These are phyloP conservation scores for Pachliopta kotzebuea DNA, from an alignment of 2,888 invertebrate genomes.

Conservation along the genomic window DNA sequence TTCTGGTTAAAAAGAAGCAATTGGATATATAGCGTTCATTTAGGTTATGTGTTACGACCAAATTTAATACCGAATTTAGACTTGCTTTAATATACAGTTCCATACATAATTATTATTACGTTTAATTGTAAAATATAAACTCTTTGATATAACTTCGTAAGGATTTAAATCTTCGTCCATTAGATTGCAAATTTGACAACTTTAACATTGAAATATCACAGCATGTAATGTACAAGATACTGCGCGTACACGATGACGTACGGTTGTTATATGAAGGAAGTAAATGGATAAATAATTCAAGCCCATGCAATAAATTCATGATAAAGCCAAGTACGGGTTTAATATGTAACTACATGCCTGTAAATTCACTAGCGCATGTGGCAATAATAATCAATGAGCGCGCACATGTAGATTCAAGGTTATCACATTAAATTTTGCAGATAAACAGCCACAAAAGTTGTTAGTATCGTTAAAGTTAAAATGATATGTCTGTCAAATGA, in stretches of 20 bases:
- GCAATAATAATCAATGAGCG: constrained; percentile 10
- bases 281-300: constrained; percentile 19
- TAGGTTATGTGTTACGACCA: too few species aligned
- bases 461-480: constrained; percentile 1
- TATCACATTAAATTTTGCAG: constrained; percentile 11
- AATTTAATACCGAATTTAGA: too few species aligned
- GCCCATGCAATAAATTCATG: constrained; percentile 15
- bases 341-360: constrained; percentile 18
- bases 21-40: too few species aligned
- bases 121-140: background rate
- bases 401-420: constrained; percentile 13
- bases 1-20: too few species aligned
- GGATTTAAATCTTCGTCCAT: background rate
- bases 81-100: too few species aligned
- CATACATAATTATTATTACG: background rate
- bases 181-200: background rate
- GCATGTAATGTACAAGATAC: constrained; percentile 5
- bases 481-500: background rate
- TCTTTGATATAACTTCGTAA: background rate
- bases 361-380: constrained; percentile 13
- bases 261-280: constrained; percentile 12
- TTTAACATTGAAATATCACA: too few species aligned
- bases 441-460: background rate
- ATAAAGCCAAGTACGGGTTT: constrained; percentile 17
- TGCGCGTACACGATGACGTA: constrained; percentile 1